Percentiles rank a stretch among this genome's conserved stretches.
These are phyloP conservation scores for Macrotis lagotis DNA, from an alignment of 2,113 vertebrate species.

Conservation along the genomic window DNA sequence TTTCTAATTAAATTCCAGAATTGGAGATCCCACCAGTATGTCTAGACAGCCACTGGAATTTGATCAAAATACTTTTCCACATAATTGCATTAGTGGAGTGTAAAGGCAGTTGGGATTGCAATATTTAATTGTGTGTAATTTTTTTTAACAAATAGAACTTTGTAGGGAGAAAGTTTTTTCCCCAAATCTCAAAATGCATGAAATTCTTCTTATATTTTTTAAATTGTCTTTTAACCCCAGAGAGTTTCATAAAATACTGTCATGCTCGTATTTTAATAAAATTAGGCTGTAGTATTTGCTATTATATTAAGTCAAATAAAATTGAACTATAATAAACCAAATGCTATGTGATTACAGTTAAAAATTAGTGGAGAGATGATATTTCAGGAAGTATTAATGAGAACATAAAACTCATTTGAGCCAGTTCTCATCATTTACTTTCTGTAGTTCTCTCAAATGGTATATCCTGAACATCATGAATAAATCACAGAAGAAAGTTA, in stretches of 20 bases:
- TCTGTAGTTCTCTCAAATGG: not conserved
- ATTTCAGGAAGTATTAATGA: not conserved
- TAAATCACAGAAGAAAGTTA: not conserved
- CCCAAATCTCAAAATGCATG: constrained; percentile 1
- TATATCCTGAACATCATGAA: not conserved
- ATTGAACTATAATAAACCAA: not conserved
- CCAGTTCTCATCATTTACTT: not conserved
- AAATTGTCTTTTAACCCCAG: constrained; percentile 36
- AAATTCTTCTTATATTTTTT: constrained; percentile 35
- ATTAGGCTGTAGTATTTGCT: not conserved
- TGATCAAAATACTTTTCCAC: constrained; percentile 54
- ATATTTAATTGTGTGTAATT: constrained; percentile 38
- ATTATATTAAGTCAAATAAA: constrained; percentile 2
- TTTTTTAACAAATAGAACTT: constrained; percentile 28
- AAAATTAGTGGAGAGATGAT: not conserved
- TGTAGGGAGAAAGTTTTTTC: constrained; percentile 6
- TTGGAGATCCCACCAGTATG: constrained; percentile 31
- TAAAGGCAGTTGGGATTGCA: constrained; percentile 25
- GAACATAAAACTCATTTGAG: not conserved
- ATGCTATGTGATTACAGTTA: not conserved
- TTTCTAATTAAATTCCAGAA: constrained; percentile 72
- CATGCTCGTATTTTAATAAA: not conserved
- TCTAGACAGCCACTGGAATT: constrained; percentile 63
- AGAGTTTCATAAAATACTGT: constrained; percentile 1
- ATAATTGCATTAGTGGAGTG: constrained; percentile 56